phyloP scores from a whole-genome alignment of 2,797 vertebrate species.

The Paguma larvata region DNA sequence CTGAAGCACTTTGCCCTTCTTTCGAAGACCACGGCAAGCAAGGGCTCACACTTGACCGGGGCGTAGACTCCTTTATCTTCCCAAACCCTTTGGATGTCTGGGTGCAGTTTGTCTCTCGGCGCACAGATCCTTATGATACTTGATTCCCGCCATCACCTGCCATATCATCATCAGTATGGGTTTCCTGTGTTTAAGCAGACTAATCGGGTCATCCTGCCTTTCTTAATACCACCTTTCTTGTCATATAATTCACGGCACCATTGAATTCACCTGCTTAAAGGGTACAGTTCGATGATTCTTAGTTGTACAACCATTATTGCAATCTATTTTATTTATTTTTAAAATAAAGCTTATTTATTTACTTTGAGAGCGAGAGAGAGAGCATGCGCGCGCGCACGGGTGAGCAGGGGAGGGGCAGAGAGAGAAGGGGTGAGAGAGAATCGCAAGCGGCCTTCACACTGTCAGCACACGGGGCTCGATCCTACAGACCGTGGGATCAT shows the following conservation, averaged over 20 bases:
- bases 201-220: neutral
- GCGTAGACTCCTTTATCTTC: neutral
- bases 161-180: neutral
- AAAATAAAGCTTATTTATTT: too few species aligned
- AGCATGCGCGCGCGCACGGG: rapidly evolving
- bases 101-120: constrained; percentile 13
- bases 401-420: too few species aligned
- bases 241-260: neutral
- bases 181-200: constrained; percentile 13
- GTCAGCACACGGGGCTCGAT: too few species aligned
- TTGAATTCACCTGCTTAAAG: neutral
- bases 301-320: neutral
- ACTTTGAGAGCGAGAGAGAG: too few species aligned
- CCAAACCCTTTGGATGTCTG: constrained; percentile 25
- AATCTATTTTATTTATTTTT: neutral
- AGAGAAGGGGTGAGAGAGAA: too few species aligned
- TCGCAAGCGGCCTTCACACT: too few species aligned
- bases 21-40: neutral
- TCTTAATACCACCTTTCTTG: constrained; percentile 16
- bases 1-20: constrained; percentile 7
- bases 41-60: neutral
- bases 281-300: constrained; percentile 5
- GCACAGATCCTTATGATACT: neutral
- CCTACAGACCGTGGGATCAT: too few species aligned
- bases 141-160: constrained; percentile 6